Base-by-base conservation (phyloP, 2,797 vertebrate genomes). In the Kryptopterus vitreolus region DNA sequence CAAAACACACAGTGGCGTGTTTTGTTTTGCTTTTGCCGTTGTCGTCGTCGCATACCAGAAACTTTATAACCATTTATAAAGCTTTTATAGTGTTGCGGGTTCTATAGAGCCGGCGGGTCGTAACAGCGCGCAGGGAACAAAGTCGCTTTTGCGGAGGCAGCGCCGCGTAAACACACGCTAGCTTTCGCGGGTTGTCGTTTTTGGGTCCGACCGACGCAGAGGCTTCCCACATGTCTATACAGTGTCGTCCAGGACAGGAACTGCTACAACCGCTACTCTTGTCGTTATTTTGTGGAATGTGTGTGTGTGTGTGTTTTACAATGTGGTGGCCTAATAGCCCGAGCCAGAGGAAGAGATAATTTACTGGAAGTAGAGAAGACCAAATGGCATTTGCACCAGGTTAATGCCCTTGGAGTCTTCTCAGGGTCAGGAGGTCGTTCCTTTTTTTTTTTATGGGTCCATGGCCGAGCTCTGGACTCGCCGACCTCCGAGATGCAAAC, bases 371-470 rank as follows among this genome's bases (percentile, higher is more conserved):
- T 84, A 86, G 26, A 20, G 55, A 74, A 59, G 55, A 90, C 90
- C 92, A 94, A 93, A 93, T 93, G 92, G 93, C 86, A 87, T 70
- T 48, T 70, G 84, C 88, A 87, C 82, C 87, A 77, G 85, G 87
- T 86, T 90, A 90, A 90, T 84, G 88, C 91, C 92, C 93, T 92
- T 92, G 92, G 89, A 93, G 92, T 91, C 89, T 90, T 89, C 85
- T 79, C 85, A 73, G 88, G 92, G 91, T 84, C 90, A 65, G 20
- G 75, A 85, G 92, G 94, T 94, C 92, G 93, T 77, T 83, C 84
- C 86, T 63, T 91, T 93, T 93, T 93, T 90, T 91, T 62, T 85
- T 81, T 26, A 20, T 59, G 83, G 84, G 84, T 84, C 86, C 87
- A 82, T 86, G 82, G 80, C 53, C 81, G 62, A 48, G 62, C 70